Conservation (phyloP, 2,797 vertebrate genomes). For the Zalophus californianus region DNA sequence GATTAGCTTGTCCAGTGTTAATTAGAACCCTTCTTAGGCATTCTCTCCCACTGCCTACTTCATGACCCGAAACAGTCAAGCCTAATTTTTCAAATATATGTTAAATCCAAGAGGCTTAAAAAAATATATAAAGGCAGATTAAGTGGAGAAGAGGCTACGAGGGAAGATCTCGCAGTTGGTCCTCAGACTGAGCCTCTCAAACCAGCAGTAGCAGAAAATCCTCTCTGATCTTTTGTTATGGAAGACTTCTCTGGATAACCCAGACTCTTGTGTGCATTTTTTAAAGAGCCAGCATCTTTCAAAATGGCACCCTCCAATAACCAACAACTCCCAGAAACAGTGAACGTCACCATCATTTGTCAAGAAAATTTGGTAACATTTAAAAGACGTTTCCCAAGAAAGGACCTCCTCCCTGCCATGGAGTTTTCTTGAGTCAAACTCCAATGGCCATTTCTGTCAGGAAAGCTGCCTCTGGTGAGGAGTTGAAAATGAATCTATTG, state of each 20-base stretch:
- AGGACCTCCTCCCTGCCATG: not conserved
- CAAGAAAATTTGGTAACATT: conserved; percentile 35
- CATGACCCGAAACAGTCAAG: not conserved
- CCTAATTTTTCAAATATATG: conserved; percentile 26
- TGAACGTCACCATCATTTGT: not conserved
- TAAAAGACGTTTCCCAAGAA: not conserved
- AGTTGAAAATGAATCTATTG: conserved; percentile 24
- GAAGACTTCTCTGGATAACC: not conserved
- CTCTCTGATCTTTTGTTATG: not conserved
- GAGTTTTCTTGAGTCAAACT: not conserved
- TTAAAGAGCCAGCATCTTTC: not conserved
- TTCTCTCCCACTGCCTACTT: not conserved
- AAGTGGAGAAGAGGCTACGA: not conserved
- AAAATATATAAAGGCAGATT: not conserved
- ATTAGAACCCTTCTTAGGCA: not conserved
- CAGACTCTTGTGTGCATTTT: not conserved
- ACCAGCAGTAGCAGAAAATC: not conserved
- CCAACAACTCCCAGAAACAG: not conserved
- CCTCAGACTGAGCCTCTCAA: not conserved
- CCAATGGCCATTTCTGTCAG: not conserved
- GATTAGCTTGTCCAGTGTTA: not conserved
- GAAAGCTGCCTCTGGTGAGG: conserved; percentile 32
- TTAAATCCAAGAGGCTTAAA: not conserved
- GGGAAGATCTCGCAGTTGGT: not conserved
- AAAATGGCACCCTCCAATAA: conserved; percentile 25